Evolutionary conservation across 2,888 invertebrate genomes (phyloP).

Genomic region (Lasioglossum calceatum): DNA sequence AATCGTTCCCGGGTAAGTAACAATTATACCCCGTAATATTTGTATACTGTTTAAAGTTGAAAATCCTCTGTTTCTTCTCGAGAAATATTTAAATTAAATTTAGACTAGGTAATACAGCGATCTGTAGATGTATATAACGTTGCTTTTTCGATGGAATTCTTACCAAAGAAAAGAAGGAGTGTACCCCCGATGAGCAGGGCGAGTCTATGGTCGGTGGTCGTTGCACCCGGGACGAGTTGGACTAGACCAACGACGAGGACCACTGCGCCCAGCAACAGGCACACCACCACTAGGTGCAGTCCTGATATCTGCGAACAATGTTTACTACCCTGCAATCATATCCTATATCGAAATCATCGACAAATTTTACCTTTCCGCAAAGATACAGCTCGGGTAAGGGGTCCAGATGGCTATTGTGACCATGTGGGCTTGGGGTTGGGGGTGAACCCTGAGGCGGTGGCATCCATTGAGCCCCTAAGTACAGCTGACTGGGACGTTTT

Average conservation of each 20-base stretch:
- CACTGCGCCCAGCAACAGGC: constrained; percentile 90
- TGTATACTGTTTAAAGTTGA: neutral
- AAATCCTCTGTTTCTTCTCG: neutral
- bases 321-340: constrained; percentile 28
- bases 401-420: constrained; percentile 85
- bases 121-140: neutral
- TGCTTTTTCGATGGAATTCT: constrained; percentile 38
- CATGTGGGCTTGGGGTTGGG: constrained; percentile 88
- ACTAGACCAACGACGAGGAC: constrained; percentile 91
- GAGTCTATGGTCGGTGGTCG: constrained; percentile 91
- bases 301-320: constrained; percentile 87
- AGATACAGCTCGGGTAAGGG: constrained; percentile 89
- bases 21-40: neutral
- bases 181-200: constrained; percentile 89
- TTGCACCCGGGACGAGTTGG: constrained; percentile 91
- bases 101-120: neutral
- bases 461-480: constrained; percentile 88
- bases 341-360: neutral
- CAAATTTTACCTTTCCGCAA: constrained; percentile 88
- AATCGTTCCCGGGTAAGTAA: neutral
- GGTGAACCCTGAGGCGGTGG: constrained; percentile 86
- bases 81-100: neutral
- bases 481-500: constrained; percentile 87
- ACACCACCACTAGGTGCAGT: constrained; percentile 91
- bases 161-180: constrained; percentile 87